Percentiles rank a stretch among this genome's conserved stretches.
Conservation (phyloP, 2,797 vertebrate genomes). For the Pitangus sulphuratus region DNA sequence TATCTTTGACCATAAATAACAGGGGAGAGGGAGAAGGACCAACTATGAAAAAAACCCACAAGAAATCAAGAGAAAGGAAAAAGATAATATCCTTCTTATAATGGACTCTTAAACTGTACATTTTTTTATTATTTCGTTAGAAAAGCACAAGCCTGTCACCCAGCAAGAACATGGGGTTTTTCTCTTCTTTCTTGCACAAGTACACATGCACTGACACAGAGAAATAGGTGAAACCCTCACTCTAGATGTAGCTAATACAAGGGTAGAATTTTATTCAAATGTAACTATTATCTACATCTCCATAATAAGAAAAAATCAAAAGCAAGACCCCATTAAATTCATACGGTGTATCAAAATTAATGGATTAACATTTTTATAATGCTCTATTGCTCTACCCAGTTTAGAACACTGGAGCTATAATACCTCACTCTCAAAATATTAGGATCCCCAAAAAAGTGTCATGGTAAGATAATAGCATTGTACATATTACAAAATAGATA, state of each 20-base stretch:
- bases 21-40: not conserved
- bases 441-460: not conserved
- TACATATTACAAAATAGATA: conserved; percentile 27
- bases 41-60: not conserved
- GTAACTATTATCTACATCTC: not conserved
- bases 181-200: not conserved
- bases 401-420: not conserved
- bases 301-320: not conserved
- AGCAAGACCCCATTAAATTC: not conserved
- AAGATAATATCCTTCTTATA: not conserved
- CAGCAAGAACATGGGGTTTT: not conserved
- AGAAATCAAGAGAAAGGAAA: not conserved
- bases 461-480: not conserved
- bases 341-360: not conserved
- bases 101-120: not conserved
- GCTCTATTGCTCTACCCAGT: not conserved
- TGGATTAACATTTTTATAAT: not conserved
- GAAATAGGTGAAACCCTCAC: not conserved
- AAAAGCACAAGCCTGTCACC: not conserved
- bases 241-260: not conserved
- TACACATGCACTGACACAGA: not conserved
- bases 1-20: not conserved
- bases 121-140: not conserved
- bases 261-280: not conserved
- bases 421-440: not conserved